A percentile compares a stretch with the other conserved stretches of the same genome.
Evolutionary conservation across 2,888 invertebrate genomes (phyloP).

Genomic region (Entomobrya multifasciata): DNA sequence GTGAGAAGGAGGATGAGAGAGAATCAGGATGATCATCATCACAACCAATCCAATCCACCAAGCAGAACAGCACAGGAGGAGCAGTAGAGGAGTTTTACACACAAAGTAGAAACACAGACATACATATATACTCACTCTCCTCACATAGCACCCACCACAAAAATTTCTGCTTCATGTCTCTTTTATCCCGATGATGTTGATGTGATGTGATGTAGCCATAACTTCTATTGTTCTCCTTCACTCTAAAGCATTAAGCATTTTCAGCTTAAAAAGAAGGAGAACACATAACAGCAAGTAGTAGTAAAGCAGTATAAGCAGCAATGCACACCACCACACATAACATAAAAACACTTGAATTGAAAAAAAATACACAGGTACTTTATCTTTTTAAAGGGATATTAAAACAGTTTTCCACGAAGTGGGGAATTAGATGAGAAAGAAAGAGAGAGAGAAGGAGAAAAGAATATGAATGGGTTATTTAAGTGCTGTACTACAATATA

Average conservation of each 20-base stretch:
- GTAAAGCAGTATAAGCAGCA: background rate
- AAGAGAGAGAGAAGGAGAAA: constrained; percentile 41
- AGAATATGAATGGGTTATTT: constrained; percentile 28
- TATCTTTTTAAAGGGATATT: constrained; percentile 5
- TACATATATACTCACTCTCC: background rate
- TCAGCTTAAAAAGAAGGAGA: constrained; percentile 21
- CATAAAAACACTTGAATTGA: background rate
- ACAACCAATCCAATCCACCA: constrained; percentile 50
- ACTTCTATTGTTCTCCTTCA: constrained; percentile 54
- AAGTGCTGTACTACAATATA: background rate
- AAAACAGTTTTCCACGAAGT: background rate
- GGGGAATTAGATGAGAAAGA: background rate
- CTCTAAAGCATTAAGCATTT: constrained; percentile 42
- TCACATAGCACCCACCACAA: constrained; percentile 49
- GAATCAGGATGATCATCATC: background rate
- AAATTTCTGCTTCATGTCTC: constrained; percentile 58
- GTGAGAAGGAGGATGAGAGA: constrained; percentile 55
- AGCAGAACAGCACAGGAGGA: constrained; percentile 46
- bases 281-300: background rate
- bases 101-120: too few species aligned
- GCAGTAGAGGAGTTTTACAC: too few species aligned
- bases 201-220: constrained; percentile 58
- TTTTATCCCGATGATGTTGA: constrained; percentile 56
- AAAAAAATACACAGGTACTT: background rate
- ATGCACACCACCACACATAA: background rate